Evolutionary conservation across 1,140 invertebrate species (phyloP).

Genomic region (Harlomillsia oculata): DNA sequence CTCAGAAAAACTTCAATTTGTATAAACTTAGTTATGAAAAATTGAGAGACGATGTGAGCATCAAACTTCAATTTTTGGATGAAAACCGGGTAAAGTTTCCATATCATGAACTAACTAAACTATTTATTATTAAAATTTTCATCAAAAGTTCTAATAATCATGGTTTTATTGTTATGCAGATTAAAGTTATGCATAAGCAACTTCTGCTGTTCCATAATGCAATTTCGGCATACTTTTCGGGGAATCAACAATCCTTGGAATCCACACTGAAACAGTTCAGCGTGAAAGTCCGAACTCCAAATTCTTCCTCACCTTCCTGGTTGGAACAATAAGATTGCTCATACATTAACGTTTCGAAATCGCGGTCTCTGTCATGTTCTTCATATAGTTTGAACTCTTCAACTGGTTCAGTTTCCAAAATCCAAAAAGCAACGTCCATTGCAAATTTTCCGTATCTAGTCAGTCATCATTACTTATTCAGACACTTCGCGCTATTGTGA

Average conservation of each 20-base stretch:
- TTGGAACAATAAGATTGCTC: constrained; percentile 52
- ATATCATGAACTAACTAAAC: constrained; percentile 1
- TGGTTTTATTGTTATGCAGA: constrained; percentile 56
- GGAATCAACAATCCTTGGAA: constrained; percentile 83
- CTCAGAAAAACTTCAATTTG: constrained; percentile 67
- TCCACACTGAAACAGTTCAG: constrained; percentile 94
- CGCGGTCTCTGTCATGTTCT: too few species aligned
- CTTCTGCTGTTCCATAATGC: constrained; percentile 90
- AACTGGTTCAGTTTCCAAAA: too few species aligned
- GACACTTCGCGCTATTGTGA: too few species aligned
- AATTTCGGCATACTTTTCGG: constrained; percentile 90
- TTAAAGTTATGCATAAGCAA: constrained; percentile 98
- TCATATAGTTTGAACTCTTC: too few species aligned
- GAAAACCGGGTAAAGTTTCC: constrained; percentile 78
- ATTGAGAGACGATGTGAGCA: constrained; percentile 78
- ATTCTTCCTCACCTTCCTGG: constrained; percentile 62
- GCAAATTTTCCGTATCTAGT: too few species aligned
- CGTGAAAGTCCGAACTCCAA: constrained; percentile 70
- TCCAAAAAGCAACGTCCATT: too few species aligned
- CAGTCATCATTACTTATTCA: too few species aligned
- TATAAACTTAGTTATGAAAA: constrained; percentile 86
- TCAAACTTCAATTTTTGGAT: constrained; percentile 91
- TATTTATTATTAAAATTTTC: neutral
- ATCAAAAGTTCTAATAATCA: neutral
- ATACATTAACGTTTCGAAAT: constrained; percentile 3